These are phyloP conservation scores for Zenarchopterus dispar DNA, from an alignment of 2,797 vertebrate species.

Conservation along the genomic window DNA sequence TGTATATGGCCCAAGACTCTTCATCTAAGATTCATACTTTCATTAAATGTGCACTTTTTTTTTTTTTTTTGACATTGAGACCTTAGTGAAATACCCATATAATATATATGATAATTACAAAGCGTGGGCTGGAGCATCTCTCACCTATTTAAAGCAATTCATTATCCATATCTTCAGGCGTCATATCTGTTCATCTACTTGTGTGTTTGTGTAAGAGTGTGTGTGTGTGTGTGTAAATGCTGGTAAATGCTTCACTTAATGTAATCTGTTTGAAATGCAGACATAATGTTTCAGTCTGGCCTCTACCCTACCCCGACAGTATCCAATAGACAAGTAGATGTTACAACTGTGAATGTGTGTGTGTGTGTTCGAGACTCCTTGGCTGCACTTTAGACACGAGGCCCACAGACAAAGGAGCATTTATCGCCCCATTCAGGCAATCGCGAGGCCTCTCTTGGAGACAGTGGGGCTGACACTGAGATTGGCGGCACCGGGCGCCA, in stretches of 20 bases:
- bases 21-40: conserved; percentile 48
- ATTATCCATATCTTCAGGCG: conserved; percentile 49
- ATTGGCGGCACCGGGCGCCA: conserved; percentile 47
- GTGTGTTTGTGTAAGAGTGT: conserved; percentile 3
- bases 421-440: conserved; percentile 58
- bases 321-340: conserved; percentile 36
- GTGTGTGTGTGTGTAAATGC: conserved; percentile 10
- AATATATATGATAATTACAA: conserved; percentile 79
- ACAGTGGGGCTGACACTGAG: conserved; percentile 65
- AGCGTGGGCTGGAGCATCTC: conserved; percentile 43
- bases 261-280: conserved; percentile 38
- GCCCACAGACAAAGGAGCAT: conserved; percentile 67
- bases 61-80: conserved; percentile 63
- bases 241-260: conserved; percentile 48
- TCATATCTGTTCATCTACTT: conserved; percentile 17
- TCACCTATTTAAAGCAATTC: conserved; percentile 64
- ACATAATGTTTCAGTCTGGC: conserved; percentile 36
- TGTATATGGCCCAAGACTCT: conserved; percentile 16
- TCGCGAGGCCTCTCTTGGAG: conserved; percentile 52
- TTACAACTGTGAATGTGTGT: conserved; percentile 20
- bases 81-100: conserved; percentile 59
- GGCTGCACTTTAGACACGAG: conserved; percentile 70
- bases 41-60: conserved; percentile 62
- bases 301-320: conserved; percentile 19
- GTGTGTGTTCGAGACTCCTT: conserved; percentile 35